Evolutionary conservation across 2,888 invertebrate species (phyloP).

Genomic region (Caenorhabditis sp.): DNA sequence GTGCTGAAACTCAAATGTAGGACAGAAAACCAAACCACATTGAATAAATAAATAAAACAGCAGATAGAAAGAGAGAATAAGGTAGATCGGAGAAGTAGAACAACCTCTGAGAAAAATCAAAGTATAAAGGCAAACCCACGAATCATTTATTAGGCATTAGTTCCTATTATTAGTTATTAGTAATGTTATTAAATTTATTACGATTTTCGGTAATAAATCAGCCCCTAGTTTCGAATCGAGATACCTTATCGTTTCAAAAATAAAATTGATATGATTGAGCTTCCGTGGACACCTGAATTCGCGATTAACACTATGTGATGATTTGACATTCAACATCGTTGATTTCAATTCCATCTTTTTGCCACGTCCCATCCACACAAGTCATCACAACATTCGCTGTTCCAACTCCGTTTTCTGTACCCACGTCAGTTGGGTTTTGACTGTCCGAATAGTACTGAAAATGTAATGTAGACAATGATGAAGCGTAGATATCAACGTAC

Average conservation of each 20-base stretch:
- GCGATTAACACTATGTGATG: slow-evolving; percentile 28
- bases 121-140: not conserved
- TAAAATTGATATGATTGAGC: slow-evolving; percentile 15
- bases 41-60: slow-evolving; percentile 8
- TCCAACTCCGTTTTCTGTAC: slow-evolving; percentile 34
- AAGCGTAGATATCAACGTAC: slow-evolving; percentile 23
- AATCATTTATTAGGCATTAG: not conserved
- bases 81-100: slow-evolving; percentile 8
- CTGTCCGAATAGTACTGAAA: slow-evolving; percentile 56
- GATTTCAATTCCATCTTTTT: slow-evolving; percentile 40
- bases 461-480: too few species aligned
- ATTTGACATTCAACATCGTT: slow-evolving; percentile 62
- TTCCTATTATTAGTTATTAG: not conserved
- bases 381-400: slow-evolving; percentile 30
- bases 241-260: slow-evolving; percentile 16
- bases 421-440: slow-evolving; percentile 37
- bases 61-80: not conserved
- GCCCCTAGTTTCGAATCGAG: slow-evolving; percentile 7
- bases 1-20: slow-evolving; percentile 22
- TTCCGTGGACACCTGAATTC: not conserved
- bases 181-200: slow-evolving; percentile 19
- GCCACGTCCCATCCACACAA: slow-evolving; percentile 47
- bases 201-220: not conserved
- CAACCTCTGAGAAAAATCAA: slow-evolving; percentile 7
- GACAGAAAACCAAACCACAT: slow-evolving; percentile 6